These are phyloP conservation scores for Psittacula echo DNA, from an alignment of 2,797 vertebrate genomes.

Conservation along the genomic window DNA sequence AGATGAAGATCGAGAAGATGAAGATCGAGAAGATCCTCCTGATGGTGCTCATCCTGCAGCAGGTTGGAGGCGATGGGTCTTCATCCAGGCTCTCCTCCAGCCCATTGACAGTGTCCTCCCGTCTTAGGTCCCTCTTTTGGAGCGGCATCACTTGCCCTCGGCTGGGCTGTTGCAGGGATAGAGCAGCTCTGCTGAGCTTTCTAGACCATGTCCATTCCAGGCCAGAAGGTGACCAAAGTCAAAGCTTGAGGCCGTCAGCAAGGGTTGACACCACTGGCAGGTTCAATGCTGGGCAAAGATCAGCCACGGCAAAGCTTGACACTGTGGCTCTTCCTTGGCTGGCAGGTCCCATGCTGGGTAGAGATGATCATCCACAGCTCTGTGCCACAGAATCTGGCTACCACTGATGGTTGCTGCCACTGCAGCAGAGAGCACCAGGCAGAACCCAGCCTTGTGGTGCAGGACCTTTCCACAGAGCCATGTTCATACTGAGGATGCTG, in stretches of 20 bases:
- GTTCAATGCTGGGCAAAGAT: accelerated
- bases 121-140: not conserved
- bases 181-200: not conserved
- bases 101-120: not conserved
- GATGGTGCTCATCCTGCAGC: not conserved
- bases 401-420: not conserved
- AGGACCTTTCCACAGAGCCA: not conserved
- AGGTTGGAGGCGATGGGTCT: accelerated
- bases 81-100: not conserved
- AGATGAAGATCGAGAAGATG: not conserved
- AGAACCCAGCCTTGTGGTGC: not conserved
- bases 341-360: not conserved
- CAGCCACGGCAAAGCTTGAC: not conserved
- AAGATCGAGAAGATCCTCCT: not conserved
- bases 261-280: accelerated
- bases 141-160: not conserved
- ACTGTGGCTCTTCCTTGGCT: accelerated
- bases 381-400: accelerated
- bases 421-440: not conserved
- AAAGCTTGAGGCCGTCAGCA: not conserved
- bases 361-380: not conserved
- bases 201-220: not conserved
- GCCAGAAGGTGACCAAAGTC: accelerated
- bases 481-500: not conserved
- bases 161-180: not conserved